These are phyloP conservation scores for Atrina japonica DNA, from an alignment of 2,888 invertebrate genomes.

Conservation along the genomic window DNA sequence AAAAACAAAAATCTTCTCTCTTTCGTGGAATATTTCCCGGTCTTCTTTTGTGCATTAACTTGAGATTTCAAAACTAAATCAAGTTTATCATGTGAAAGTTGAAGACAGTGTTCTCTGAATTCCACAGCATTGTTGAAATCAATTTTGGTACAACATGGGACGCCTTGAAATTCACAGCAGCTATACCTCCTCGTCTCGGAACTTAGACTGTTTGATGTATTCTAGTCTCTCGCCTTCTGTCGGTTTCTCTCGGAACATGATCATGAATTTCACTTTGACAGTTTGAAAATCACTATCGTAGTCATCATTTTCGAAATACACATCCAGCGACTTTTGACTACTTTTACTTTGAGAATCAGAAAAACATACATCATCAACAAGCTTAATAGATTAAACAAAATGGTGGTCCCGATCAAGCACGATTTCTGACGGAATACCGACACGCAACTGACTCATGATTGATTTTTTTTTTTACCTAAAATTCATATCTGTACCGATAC, in stretches of 20 bases:
- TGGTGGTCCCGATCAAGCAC: not conserved
- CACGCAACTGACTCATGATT: too few relatives aligned
- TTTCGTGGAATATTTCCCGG: not conserved
- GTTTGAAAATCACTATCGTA: too few relatives aligned
- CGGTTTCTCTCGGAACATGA: not conserved
- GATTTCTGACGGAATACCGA: not conserved
- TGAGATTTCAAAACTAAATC: slow-evolving; percentile 20
- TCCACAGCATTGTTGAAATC: slow-evolving; percentile 3
- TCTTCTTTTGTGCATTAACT: not conserved
- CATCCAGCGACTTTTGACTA: too few relatives aligned
- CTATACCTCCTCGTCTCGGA: slow-evolving; percentile 11
- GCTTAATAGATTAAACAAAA: not conserved
- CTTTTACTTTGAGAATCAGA: too few relatives aligned
- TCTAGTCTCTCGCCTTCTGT: not conserved
- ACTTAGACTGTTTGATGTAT: too few relatives aligned
- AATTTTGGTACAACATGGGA: slow-evolving; percentile 10
- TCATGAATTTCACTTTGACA: too few relatives aligned
- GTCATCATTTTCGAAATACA: too few relatives aligned
- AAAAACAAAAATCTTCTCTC: slow-evolving; percentile 16
- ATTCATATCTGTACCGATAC: too few relatives aligned
- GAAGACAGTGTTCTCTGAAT: slow-evolving; percentile 17
- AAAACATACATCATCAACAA: slow-evolving; percentile 4
- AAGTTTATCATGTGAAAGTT: slow-evolving; percentile 26
- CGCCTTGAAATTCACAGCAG: slow-evolving; percentile 17
- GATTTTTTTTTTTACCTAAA: too few relatives aligned